Conservation (phyloP, 2,888 invertebrate species). For the Leptinotarsa peninsularis region DNA sequence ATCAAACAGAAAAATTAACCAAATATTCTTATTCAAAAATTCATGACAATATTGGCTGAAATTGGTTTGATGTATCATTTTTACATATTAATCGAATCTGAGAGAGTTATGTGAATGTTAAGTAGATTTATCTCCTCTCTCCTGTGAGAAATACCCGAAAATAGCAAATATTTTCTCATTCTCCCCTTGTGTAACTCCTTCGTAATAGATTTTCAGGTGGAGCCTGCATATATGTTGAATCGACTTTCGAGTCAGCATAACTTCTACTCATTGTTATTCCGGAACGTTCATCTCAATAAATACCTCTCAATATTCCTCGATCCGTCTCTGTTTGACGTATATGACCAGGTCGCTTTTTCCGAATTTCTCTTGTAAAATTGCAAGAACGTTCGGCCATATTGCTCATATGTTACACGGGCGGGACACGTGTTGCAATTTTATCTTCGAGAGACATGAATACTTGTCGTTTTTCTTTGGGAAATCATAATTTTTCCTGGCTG, state of each 20-base stretch:
- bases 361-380: conserved; percentile 35
- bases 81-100: no score
- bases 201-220: no score
- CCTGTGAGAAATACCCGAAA: no score
- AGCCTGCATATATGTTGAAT: background rate
- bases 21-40: no score
- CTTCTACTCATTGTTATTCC: conserved; percentile 6
- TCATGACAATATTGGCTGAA: no score
- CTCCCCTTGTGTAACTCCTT: background rate
- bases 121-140: no score
- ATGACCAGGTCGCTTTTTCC: conserved; percentile 27
- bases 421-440: conserved; percentile 46
- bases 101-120: no score
- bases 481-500: conserved; percentile 35
- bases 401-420: conserved; percentile 40
- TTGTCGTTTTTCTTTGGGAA: conserved; percentile 39
- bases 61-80: no score
- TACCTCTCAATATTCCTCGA: conserved; percentile 6
- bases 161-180: background rate
- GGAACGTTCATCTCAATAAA: conserved; percentile 11
- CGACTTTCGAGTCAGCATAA: conserved; percentile 1
- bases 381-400: conserved; percentile 35
- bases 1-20: no score
- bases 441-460: conserved; percentile 40
- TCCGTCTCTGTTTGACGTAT: conserved; percentile 27